Percentiles rank a stretch among this genome's conserved stretches.
Conservation (phyloP, 2,888 invertebrate species). For the Hecatera dysodea region DNA sequence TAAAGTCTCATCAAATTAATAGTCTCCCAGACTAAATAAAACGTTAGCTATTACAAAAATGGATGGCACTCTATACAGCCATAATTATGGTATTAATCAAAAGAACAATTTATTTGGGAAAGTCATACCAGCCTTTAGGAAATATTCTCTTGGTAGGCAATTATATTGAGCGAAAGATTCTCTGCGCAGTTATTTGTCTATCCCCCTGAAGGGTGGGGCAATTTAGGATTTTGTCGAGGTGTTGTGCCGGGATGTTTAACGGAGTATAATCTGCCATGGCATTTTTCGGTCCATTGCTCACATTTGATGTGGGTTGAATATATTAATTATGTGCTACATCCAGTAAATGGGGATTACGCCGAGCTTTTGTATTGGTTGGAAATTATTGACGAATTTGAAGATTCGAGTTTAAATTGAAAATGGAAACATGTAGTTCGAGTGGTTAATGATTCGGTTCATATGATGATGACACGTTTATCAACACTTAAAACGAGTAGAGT, state of each 20-base stretch:
- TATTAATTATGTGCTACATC: constrained; percentile 49
- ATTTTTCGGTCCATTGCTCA: constrained; percentile 70
- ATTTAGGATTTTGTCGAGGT: constrained; percentile 57
- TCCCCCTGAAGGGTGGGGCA: constrained; percentile 26
- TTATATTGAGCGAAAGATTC: constrained; percentile 58
- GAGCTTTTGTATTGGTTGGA: constrained; percentile 33
- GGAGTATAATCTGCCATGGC: constrained; percentile 69
- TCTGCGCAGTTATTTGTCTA: constrained; percentile 57
- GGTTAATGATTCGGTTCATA: constrained; percentile 45
- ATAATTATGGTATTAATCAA: constrained; percentile 61
- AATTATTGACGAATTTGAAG: constrained; percentile 53
- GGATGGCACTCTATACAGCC: constrained; percentile 50
- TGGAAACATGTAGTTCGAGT: constrained; percentile 33
- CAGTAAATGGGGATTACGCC: constrained; percentile 31
- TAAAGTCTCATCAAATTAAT: constrained; percentile 43
- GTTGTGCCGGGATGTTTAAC: constrained; percentile 67
- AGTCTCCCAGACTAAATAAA: constrained; percentile 54
- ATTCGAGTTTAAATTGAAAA: constrained; percentile 38
- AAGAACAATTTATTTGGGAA: constrained; percentile 59
- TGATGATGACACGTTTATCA: constrained; percentile 33
- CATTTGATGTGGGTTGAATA: constrained; percentile 58
- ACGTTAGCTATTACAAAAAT: constrained; percentile 53
- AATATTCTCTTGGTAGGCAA: constrained; percentile 55
- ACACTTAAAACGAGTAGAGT: constrained; percentile 28
- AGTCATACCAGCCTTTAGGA: constrained; percentile 52